Evolutionary conservation across 2,113 vertebrate genomes (phyloP).

Genomic region (Proterorhinus semilunaris): DNA sequence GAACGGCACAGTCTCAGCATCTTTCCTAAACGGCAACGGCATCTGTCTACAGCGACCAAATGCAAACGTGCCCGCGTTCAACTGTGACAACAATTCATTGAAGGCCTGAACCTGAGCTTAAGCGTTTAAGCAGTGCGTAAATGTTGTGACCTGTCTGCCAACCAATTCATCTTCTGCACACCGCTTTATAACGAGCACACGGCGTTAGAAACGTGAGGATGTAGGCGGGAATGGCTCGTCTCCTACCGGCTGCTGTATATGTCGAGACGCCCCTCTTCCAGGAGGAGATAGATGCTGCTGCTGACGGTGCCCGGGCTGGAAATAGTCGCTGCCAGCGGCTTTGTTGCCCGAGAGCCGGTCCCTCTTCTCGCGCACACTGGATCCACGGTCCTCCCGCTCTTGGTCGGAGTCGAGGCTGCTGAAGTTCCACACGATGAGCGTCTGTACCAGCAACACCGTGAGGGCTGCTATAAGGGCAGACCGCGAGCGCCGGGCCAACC

Average conservation of each 20-base stretch:
- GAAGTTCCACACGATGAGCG: conserved; percentile 93
- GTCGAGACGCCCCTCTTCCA: conserved; percentile 70
- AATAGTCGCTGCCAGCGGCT: conserved; percentile 71
- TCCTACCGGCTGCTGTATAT: conserved; percentile 78
- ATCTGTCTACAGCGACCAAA: not conserved
- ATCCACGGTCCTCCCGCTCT: conserved; percentile 77
- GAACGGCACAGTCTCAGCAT: conserved; percentile 36
- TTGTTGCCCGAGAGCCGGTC: conserved; percentile 73
- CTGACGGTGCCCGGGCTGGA: conserved; percentile 64
- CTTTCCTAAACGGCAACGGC: conserved; percentile 3
- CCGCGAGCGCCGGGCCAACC: conserved; percentile 87
- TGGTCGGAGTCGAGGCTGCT: conserved; percentile 87
- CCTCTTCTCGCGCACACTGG: conserved; percentile 75
- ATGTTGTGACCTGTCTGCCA: conserved; percentile 44
- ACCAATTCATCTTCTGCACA: conserved; percentile 16
- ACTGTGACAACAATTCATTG: conserved; percentile 43
- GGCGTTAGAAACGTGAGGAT: not conserved
- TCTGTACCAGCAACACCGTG: conserved; percentile 89
- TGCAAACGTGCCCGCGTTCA: conserved; percentile 20
- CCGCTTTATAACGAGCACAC: not conserved
- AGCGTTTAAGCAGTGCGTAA: conserved; percentile 17
- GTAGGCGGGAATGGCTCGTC: conserved; percentile 12
- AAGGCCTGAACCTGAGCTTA: conserved; percentile 41
- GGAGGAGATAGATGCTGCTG: conserved; percentile 71
- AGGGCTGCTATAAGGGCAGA: conserved; percentile 88